Percentiles rank a stretch among this genome's conserved stretches.
These are phyloP conservation scores for Penaeus vannamei DNA, from an alignment of 1,140 invertebrate genomes.

Conservation along the genomic window DNA sequence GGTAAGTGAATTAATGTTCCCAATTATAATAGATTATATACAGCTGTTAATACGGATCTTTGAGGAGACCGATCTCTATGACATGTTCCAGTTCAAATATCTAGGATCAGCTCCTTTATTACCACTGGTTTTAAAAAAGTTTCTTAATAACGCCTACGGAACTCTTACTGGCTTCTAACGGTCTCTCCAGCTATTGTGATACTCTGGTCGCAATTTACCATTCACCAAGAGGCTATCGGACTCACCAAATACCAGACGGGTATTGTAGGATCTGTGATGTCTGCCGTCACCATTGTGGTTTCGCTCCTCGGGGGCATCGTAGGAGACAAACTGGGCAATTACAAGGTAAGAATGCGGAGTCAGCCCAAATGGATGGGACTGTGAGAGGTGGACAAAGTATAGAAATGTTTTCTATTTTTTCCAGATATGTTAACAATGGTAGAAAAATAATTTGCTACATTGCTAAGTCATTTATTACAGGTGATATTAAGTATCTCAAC, in stretches of 20 bases:
- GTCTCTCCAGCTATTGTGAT: constrained; percentile 44
- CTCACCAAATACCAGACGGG: constrained; percentile 46
- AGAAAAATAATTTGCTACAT: not conserved
- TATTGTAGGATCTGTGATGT: not conserved
- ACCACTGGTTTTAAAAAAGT: no score
- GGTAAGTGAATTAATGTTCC: no score
- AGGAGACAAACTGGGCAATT: constrained; percentile 52
- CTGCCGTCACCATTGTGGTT: not conserved
- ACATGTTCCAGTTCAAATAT: no score
- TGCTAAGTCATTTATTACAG: not conserved
- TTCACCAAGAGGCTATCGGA: constrained; percentile 45
- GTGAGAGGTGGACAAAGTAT: not conserved
- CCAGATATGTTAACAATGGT: not conserved
- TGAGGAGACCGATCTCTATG: not conserved
- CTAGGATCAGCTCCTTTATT: no score
- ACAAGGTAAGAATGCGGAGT: constrained; percentile 20
- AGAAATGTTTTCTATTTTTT: not conserved
- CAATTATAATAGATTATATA: not conserved
- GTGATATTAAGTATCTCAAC: not conserved
- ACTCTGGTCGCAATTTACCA: constrained; percentile 50
- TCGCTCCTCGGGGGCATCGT: constrained; percentile 25
- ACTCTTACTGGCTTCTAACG: no score
- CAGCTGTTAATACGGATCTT: not conserved
- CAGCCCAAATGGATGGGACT: not conserved
- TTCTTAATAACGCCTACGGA: no score